Evolutionary conservation across 2,797 vertebrate genomes (phyloP).

Genomic region (Eptatretus atami): DNA sequence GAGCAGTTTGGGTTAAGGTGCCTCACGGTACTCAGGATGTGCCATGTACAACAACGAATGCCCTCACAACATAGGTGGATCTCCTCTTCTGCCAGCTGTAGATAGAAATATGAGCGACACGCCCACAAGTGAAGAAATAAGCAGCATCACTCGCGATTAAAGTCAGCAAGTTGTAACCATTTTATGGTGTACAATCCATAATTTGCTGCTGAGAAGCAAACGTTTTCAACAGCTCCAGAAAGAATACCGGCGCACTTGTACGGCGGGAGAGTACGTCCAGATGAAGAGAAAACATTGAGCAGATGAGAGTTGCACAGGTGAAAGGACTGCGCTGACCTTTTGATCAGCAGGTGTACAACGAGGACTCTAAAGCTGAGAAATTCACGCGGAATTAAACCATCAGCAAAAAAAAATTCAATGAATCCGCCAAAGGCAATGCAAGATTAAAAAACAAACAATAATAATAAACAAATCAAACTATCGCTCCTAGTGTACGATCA

Average conservation of each 20-base stretch:
- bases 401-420: neutral
- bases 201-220: no score
- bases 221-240: no score
- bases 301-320: conserved; percentile 48
- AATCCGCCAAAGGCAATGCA: neutral
- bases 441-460: no score
- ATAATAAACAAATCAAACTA: neutral
- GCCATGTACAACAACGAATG: conserved; percentile 60
- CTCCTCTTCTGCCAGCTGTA: conserved; percentile 55
- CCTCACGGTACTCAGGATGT: conserved; percentile 30
- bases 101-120: neutral
- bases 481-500: no score
- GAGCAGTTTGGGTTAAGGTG: conserved; percentile 25
- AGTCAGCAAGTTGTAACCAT: no score
- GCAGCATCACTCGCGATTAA: no score
- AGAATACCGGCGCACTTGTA: conserved; percentile 53
- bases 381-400: neutral
- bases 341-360: conserved; percentile 64
- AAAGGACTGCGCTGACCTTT: conserved; percentile 75
- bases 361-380: conserved; percentile 37
- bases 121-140: no score
- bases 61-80: conserved; percentile 36
- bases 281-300: conserved; percentile 51
- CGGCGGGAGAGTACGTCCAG: conserved; percentile 44
- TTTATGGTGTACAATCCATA: no score